Evolutionary conservation across 2,113 vertebrate species (phyloP).

Genomic region (Myrmecophaga tridactyla): DNA sequence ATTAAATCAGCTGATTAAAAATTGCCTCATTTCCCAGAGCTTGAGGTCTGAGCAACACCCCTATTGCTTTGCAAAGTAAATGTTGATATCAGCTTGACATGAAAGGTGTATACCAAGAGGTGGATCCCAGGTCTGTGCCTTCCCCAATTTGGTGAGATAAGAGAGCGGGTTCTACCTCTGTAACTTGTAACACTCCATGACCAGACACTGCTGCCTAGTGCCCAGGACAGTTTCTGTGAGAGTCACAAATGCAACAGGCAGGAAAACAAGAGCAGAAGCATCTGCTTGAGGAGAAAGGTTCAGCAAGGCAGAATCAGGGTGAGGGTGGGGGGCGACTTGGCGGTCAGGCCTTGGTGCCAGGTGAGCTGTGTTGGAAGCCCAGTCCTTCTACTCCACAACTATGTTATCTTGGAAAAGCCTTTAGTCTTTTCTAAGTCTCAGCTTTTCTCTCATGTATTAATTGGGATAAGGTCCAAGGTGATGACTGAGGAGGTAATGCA

Average conservation of each 20-base stretch:
- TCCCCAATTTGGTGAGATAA: fast-evolving
- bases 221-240: neutral
- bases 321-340: neutral
- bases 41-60: neutral
- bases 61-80: neutral
- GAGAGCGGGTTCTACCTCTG: neutral
- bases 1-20: neutral
- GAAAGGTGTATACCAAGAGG: neutral
- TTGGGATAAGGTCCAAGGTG: neutral
- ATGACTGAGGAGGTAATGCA: neutral
- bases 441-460: neutral
- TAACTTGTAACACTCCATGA: neutral
- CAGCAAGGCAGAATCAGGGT: neutral
- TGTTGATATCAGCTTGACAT: neutral
- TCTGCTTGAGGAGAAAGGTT: too few species aligned
- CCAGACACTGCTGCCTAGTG: neutral
- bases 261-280: neutral
- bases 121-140: neutral
- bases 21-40: neutral
- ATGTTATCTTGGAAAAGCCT: neutral
- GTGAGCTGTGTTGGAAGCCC: neutral
- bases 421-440: neutral
- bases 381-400: neutral
- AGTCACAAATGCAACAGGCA: neutral
- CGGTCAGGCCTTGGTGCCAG: neutral